Evolutionary conservation across 2,797 vertebrate genomes (phyloP).

Genomic region (Girardinus metallicus): DNA sequence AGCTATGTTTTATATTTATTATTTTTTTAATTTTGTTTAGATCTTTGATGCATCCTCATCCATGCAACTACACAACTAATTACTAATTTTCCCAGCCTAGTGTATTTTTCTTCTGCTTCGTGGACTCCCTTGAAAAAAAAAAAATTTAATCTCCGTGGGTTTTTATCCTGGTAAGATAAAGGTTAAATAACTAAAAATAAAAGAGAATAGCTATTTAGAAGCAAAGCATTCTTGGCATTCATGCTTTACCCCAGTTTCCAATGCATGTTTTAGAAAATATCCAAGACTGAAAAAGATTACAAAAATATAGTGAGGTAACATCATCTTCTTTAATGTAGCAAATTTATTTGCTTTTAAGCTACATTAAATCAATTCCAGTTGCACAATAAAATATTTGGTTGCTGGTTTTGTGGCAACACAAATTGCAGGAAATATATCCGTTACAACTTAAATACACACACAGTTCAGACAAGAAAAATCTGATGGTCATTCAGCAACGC

Average conservation of each 20-base stretch:
- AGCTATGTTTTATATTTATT: neutral
- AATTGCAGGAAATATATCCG: neutral
- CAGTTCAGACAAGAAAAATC: neutral
- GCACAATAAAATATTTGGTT: neutral
- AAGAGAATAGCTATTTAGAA: neutral
- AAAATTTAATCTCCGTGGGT: too few species aligned
- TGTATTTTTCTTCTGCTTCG: too few species aligned
- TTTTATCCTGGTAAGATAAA: too few species aligned
- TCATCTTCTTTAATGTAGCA: neutral
- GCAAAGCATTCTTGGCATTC: neutral
- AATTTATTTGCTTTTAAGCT: neutral
- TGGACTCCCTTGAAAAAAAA: too few species aligned
- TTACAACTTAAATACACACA: neutral
- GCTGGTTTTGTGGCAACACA: neutral
- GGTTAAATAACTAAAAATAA: too few species aligned
- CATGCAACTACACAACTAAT: neutral
- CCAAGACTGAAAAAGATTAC: neutral
- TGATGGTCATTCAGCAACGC: neutral
- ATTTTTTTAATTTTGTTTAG: neutral
- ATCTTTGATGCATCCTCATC: neutral
- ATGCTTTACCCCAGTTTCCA: neutral
- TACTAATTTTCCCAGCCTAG: neutral
- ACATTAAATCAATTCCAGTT: neutral
- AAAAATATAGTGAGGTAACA: neutral
- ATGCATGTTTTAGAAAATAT: neutral